A percentile compares a stretch with the other conserved stretches of the same genome.
phyloP scores from a whole-genome alignment of 2,113 vertebrate species.

The Panurus biarmicus region DNA sequence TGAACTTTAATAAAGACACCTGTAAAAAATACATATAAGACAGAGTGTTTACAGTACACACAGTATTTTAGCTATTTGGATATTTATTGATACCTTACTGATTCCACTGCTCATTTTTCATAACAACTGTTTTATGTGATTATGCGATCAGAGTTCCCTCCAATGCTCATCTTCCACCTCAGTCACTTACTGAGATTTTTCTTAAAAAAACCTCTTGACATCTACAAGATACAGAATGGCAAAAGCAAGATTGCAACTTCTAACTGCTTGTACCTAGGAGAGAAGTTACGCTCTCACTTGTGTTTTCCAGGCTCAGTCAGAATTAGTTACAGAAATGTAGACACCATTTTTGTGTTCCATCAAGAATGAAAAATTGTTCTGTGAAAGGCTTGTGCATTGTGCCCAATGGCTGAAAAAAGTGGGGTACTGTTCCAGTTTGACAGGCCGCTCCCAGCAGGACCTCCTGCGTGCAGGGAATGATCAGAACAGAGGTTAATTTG shows the following conservation, averaged over 20 bases:
- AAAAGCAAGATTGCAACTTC: not conserved
- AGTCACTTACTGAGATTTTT: not conserved
- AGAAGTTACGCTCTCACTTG: not conserved
- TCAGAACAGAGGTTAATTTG: constrained; percentile 18
- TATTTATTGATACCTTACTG: not conserved
- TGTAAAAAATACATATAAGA: not conserved
- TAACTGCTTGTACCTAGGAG: not conserved
- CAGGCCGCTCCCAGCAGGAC: not conserved
- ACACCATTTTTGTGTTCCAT: not conserved
- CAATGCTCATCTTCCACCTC: not conserved
- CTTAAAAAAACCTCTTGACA: not conserved
- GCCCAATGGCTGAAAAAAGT: not conserved
- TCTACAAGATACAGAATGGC: not conserved
- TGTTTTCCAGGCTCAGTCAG: not conserved
- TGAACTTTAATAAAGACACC: not conserved
- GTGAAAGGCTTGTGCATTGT: not conserved
- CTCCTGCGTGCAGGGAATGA: not conserved
- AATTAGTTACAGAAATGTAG: not conserved
- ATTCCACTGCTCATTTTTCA: not conserved
- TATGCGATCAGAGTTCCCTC: not conserved
- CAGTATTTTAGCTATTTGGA: not conserved
- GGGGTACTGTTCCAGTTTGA: not conserved
- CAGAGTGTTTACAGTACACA: not conserved
- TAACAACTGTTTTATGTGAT: not conserved
- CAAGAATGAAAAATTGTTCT: not conserved